Conservation (phyloP, 2,888 invertebrate genomes). For the Dorcus parallelipipedus region DNA sequence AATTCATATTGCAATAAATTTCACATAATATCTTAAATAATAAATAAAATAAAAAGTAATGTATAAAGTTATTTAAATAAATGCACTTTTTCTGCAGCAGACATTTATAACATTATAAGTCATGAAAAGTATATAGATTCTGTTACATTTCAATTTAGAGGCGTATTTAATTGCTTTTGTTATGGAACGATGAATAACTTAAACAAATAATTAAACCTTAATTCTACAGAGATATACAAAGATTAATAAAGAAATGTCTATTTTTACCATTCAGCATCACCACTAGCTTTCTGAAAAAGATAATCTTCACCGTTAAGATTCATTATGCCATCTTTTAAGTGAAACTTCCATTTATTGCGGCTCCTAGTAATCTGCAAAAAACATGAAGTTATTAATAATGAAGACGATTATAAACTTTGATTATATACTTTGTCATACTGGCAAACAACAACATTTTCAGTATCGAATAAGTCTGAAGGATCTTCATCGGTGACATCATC, state of each 20-base stretch:
- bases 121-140: no score
- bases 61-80: no score
- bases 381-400: conserved; percentile 19
- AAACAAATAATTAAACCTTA: conserved; percentile 3
- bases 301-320: conserved; percentile 97
- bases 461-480: conserved; percentile 92
- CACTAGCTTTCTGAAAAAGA: conserved; percentile 97
- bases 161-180: not conserved
- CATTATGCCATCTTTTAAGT: conserved; percentile 99
- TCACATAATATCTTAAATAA: no score
- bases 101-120: no score
- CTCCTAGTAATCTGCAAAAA: conserved; percentile 84
- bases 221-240: conserved; percentile 9
- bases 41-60: no score
- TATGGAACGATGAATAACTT: conserved; percentile 3
- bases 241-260: not conserved
- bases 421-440: conserved; percentile 92
- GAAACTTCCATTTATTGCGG: conserved; percentile 99
- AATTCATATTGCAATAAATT: not conserved
- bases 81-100: no score
- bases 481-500: conserved; percentile 98
- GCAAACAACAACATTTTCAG: conserved; percentile 98
- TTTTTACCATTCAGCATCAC: conserved; percentile 97
- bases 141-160: not conserved
- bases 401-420: conserved; percentile 1